These are phyloP conservation scores for Phenacoccus solenopsis DNA, from an alignment of 1,140 invertebrate genomes.

Conservation along the genomic window DNA sequence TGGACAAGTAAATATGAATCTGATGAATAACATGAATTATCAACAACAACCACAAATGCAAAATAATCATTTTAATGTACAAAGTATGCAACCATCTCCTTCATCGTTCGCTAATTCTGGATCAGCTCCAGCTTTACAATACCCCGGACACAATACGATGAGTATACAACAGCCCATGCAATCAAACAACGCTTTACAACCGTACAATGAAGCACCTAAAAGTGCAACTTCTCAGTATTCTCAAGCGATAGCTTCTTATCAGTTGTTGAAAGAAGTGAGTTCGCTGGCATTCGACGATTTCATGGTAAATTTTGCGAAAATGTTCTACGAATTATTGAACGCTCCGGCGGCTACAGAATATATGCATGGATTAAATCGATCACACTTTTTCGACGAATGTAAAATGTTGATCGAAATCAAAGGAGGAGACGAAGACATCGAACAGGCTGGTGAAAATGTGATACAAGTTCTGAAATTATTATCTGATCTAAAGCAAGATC, in stretches of 20 bases:
- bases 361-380: conserved; percentile 43
- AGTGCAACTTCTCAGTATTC: neutral
- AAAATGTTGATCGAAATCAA: conserved; percentile 27
- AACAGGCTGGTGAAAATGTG: conserved; percentile 23
- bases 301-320: conserved; percentile 44
- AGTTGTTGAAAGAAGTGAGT: conserved; percentile 29
- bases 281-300: conserved; percentile 40
- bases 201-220: neutral
- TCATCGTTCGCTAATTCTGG: neutral
- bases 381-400: conserved; percentile 34
- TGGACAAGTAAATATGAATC: neutral
- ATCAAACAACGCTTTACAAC: neutral
- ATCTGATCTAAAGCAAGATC: conserved; percentile 31
- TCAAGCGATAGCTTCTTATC: conserved; percentile 18
- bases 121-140: neutral
- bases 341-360: conserved; percentile 24
- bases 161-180: neutral
- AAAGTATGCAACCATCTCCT: neutral
- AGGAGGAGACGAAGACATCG: conserved; percentile 25
- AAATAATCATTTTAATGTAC: neutral
- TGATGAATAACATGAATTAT: neutral
- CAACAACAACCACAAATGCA: neutral
- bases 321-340: conserved; percentile 35
- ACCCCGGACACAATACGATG: neutral
- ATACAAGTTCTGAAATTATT: conserved; percentile 33